A percentile compares a stretch with the other conserved stretches of the same genome.
Conservation (phyloP, 2,888 invertebrate species). For the Sarcophaga caerulescens region DNA sequence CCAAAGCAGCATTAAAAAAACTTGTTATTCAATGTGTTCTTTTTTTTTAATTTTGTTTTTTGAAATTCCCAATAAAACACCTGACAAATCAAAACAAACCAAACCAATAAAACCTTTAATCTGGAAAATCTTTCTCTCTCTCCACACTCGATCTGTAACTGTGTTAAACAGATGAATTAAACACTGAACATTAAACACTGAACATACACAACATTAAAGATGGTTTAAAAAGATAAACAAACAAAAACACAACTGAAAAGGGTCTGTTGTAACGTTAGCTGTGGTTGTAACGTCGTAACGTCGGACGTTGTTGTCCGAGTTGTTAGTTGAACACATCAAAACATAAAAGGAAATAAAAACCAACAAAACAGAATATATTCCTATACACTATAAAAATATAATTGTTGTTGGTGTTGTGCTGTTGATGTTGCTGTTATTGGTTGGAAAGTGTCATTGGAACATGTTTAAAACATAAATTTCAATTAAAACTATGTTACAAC, state of each 20-base stretch:
- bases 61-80: not conserved
- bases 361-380: too few relatives aligned
- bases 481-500: constrained; percentile 47
- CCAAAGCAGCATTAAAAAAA: constrained; percentile 22
- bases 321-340: not conserved
- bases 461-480: constrained; percentile 63
- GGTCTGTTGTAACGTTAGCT: not conserved
- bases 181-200: too few relatives aligned
- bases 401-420: constrained; percentile 10
- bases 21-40: not conserved
- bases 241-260: not conserved
- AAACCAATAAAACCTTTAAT: not conserved
- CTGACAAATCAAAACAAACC: not conserved
- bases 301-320: not conserved
- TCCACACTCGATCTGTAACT: not conserved
- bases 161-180: not conserved
- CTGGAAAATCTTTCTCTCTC: not conserved
- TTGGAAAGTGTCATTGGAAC: constrained; percentile 56
- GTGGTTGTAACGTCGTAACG: not conserved
- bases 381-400: not conserved
- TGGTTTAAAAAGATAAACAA: not conserved
- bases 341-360: not conserved
- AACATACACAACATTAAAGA: not conserved
- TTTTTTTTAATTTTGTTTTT: not conserved
- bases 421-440: constrained; percentile 5